Evolutionary conservation across 1,140 invertebrate genomes (phyloP).

Genomic region (Bombus ignitus): DNA sequence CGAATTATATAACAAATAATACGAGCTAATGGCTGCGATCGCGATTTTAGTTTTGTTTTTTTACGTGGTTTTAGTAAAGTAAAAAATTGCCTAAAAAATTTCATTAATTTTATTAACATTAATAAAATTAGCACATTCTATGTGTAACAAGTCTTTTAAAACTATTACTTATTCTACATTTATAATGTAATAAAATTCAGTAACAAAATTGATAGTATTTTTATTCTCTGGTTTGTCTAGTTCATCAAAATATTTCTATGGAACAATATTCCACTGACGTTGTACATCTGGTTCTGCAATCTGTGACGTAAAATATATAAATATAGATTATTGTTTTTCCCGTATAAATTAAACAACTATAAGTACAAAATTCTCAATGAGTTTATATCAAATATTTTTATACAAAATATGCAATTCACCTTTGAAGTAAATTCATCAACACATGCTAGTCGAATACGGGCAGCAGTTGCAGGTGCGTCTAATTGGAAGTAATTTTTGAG

Average conservation of each 20-base stretch:
- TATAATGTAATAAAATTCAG: neutral
- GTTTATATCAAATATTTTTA: neutral
- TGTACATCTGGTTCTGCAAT: slow-evolving; percentile 65
- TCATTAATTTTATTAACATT: neutral
- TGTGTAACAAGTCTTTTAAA: neutral
- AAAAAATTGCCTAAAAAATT: neutral
- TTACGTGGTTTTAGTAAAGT: neutral
- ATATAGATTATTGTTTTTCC: slow-evolving; percentile 3
- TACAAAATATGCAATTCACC: slow-evolving; percentile 80
- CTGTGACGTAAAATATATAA: slow-evolving; percentile 53
- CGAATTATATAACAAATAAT: too few relatives aligned
- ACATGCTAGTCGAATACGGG: slow-evolving; percentile 95
- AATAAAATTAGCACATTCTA: neutral
- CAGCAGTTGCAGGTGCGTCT: slow-evolving; percentile 94
- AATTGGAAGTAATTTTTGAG: slow-evolving; percentile 86
- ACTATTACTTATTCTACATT: neutral
- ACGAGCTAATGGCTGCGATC: too few relatives aligned
- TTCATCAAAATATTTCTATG: slow-evolving; percentile 48
- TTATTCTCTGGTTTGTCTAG: neutral
- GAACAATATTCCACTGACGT: slow-evolving; percentile 70
- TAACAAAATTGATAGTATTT: neutral
- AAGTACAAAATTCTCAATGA: neutral
- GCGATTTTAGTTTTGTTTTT: too few relatives aligned
- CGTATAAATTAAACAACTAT: neutral
- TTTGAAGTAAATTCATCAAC: slow-evolving; percentile 91